A percentile compares a stretch with the other conserved stretches of the same genome.
Conservation (phyloP, 2,113 vertebrate species). For the Podiceps cristatus region DNA sequence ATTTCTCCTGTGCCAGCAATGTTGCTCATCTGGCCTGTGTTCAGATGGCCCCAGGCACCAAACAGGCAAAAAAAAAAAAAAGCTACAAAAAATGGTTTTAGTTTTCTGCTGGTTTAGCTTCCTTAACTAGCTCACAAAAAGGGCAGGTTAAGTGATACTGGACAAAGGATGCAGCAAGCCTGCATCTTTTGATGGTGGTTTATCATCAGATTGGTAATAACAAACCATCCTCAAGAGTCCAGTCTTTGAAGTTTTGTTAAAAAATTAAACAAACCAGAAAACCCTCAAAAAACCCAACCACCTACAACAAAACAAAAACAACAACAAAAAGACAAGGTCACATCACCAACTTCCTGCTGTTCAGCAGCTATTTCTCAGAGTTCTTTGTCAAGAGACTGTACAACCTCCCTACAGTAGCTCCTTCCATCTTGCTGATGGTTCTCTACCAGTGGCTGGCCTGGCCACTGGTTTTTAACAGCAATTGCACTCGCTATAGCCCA, state of each 20-base stretch:
- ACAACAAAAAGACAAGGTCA: background rate
- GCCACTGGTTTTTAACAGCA: background rate
- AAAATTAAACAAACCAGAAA: too few relatives aligned
- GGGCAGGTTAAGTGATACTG: background rate
- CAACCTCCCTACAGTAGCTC: background rate
- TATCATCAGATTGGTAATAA: background rate
- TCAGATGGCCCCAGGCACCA: background rate
- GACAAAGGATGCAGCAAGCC: background rate
- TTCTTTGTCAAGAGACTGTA: background rate
- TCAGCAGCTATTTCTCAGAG: background rate
- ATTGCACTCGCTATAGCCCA: background rate
- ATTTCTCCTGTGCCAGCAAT: background rate
- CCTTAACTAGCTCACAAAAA: background rate
- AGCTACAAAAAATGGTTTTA: background rate
- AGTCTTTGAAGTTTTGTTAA: background rate
- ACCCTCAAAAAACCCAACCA: too few relatives aligned
- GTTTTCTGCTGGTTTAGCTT: background rate
- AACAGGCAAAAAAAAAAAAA: background rate
- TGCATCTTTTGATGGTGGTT: background rate
- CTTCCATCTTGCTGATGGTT: background rate
- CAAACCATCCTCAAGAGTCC: background rate
- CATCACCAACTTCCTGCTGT: background rate
- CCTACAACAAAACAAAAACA: background rate
- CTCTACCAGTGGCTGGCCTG: background rate
- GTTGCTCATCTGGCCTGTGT: background rate